Percentiles rank a stretch among this genome's conserved stretches.
Evolutionary conservation across 2,888 invertebrate genomes (phyloP).

Genomic region (Gryllus longicercus): DNA sequence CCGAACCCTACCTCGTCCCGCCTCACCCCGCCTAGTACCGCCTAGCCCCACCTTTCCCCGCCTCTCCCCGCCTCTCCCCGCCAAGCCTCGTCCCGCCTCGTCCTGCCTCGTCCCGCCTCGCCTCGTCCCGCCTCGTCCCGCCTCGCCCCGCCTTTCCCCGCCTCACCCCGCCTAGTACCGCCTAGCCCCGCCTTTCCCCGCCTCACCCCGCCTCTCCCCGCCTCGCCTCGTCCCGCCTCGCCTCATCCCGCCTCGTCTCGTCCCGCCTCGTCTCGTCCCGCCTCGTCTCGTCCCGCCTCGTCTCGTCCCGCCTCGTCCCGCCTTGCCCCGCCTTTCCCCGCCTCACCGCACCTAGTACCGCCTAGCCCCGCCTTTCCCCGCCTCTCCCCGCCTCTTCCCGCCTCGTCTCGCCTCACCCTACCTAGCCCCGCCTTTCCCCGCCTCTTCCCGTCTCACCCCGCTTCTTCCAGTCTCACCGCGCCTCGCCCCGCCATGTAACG

Average conservation of each 20-base stretch:
- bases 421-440: not conserved
- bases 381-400: not conserved
- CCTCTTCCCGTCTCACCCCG: too few relatives aligned
- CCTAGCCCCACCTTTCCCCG: not conserved
- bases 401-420: not conserved
- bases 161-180: too few relatives aligned
- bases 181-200: too few relatives aligned
- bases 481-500: not conserved
- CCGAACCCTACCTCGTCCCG: not conserved
- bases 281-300: not conserved
- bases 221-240: not conserved
- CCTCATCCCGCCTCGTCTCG: not conserved
- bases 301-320: not conserved
- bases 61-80: too few relatives aligned
- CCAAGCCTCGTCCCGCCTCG: not conserved
- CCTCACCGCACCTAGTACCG: fast-evolving
- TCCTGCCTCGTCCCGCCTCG: not conserved
- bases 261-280: too few relatives aligned
- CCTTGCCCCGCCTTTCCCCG: not conserved
- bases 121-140: not conserved
- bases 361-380: not conserved
- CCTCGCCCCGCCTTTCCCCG: not conserved
- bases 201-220: not conserved
- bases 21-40: not conserved
- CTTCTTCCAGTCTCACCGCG: not conserved